phyloP scores from a whole-genome alignment of 2,113 vertebrate genomes.

The Australoheros scitulus region DNA sequence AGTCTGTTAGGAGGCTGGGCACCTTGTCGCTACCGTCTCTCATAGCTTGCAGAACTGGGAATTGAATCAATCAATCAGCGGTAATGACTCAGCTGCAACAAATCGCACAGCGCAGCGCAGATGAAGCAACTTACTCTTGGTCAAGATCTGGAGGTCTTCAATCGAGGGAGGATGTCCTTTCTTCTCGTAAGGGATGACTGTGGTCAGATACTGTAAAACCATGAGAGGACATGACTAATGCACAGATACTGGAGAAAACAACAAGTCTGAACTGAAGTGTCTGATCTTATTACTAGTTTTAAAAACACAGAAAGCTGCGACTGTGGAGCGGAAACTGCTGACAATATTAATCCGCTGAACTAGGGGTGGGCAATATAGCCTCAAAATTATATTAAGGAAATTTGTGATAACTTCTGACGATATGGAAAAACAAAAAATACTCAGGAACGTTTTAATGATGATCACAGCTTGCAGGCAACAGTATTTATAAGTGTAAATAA shows the following conservation, averaged over 20 bases:
- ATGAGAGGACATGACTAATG: background rate
- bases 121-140: slow-evolving; percentile 86
- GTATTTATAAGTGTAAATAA: too few relatives aligned
- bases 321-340: background rate
- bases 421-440: too few relatives aligned
- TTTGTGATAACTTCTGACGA: too few relatives aligned
- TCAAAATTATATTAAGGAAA: too few relatives aligned
- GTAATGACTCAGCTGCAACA: background rate
- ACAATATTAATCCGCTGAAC: too few relatives aligned
- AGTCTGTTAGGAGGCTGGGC: slow-evolving; percentile 94
- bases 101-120: background rate
- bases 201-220: slow-evolving; percentile 89
- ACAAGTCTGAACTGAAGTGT: background rate
- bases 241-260: background rate
- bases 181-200: slow-evolving; percentile 97
- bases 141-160: slow-evolving; percentile 95
- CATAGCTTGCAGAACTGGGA: slow-evolving; percentile 92
- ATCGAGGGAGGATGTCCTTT: slow-evolving; percentile 90
- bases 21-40: slow-evolving; percentile 96
- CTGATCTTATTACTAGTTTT: rapidly evolving
- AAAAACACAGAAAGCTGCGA: too few relatives aligned
- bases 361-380: too few relatives aligned
- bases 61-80: background rate
- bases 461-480: too few relatives aligned
- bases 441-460: too few relatives aligned